Conservation (phyloP, 2,113 vertebrate genomes). For the Hippocampus zosterae region DNA sequence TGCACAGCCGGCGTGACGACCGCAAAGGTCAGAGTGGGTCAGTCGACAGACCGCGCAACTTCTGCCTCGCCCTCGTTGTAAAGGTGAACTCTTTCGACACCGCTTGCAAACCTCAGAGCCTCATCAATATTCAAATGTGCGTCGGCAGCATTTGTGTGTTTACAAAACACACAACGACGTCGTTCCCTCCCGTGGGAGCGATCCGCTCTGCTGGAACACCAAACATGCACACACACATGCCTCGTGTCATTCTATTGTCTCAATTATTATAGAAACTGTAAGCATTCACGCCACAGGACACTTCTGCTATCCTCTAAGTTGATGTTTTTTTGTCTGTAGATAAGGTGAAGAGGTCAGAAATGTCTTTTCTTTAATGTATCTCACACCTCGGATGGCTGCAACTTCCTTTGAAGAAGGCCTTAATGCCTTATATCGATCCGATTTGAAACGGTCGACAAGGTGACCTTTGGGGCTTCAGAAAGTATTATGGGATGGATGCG, state of each 20-base stretch:
- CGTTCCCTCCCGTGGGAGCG: constrained; percentile 53
- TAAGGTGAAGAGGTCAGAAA: neutral
- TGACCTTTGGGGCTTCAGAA: constrained; percentile 43
- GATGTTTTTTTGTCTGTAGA: neutral
- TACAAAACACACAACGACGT: constrained; percentile 53
- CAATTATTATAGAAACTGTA: constrained; percentile 13
- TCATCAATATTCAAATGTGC: constrained; percentile 71
- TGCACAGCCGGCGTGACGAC: neutral
- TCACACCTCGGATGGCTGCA: neutral
- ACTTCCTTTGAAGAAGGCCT: constrained; percentile 13
- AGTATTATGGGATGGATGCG: constrained; percentile 8
- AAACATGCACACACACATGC: constrained; percentile 44
- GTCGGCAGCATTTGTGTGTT: constrained; percentile 61
- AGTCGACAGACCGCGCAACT: constrained; percentile 6
- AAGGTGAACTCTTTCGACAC: constrained; percentile 32
- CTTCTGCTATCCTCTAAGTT: too few species aligned
- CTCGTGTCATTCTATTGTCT: constrained; percentile 40
- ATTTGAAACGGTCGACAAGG: constrained; percentile 36
- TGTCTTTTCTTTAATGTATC: neutral
- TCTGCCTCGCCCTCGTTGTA: constrained; percentile 12
- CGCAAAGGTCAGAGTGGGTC: neutral
- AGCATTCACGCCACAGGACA: constrained; percentile 38
- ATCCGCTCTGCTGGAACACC: constrained; percentile 56
- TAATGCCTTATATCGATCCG: constrained; percentile 35
- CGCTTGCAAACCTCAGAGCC: constrained; percentile 47